Evolutionary conservation across 2,113 vertebrate species (phyloP), one percentile per base, ranked within the genome.

Genomic region (Beaufortia kweichowensis): DNA sequence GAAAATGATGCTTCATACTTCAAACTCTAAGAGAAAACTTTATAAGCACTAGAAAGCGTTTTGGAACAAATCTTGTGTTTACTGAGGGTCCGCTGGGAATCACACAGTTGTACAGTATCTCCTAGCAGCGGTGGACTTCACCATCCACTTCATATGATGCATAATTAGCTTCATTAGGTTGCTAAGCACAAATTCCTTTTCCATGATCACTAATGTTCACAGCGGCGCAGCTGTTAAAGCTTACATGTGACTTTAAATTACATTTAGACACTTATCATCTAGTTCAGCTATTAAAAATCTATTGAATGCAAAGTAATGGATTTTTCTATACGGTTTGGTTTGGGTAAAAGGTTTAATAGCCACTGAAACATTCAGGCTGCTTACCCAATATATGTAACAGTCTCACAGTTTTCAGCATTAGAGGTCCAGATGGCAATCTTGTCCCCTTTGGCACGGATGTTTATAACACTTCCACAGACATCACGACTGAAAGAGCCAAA

Each of bases 351-450:
- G 6, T 53, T n/a, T n/a, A n/a, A n/a, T n/a, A n/a, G n/a, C n/a
- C n/a, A n/a, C n/a, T n/a, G n/a, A n/a, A 21, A 53, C n/a, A 6
- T 21, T 53, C 48, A 21, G 7, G 4, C 4, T 19, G 68, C 82
- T 79, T 35, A 95, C 94, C 94, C 94, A 0, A 96, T 94, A 74
- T 92, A 84, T 12, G 92, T 91, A 57, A 95, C 94, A 0, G 90
- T 90, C 1, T 87, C 88, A 8, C 80, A 84, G 82, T 94, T 91
- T 86, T 95, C 94, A 0, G 93, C 91, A 69, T 95, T 92, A 2
- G 86, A 84, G 0, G 94, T 96, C 94, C 95, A 96, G 80, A 95
- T 74, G 0, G 95, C 93, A 0, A 95, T 94, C 86, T 96, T 96
- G 87, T 96, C 95, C 6, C 93, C 92, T 82, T 96, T 96, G 77